These are phyloP conservation scores for Fulmarus glacialis DNA, from an alignment of 2,113 vertebrate species.

Conservation along the genomic window DNA sequence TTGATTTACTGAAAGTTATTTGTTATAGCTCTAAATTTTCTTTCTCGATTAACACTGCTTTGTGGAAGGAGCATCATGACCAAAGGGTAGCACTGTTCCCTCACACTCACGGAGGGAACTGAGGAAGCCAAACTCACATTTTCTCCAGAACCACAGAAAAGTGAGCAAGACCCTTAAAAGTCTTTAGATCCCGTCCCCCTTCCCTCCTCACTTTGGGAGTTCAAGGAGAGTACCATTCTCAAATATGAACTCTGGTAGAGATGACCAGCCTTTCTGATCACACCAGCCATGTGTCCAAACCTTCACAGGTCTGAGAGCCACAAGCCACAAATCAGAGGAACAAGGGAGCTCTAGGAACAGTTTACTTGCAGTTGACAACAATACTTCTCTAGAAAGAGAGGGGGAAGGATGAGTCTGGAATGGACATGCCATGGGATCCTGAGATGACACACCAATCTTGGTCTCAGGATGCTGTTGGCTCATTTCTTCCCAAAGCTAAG, in stretches of 20 bases:
- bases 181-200: not conserved
- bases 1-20: not conserved
- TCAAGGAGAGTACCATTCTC: not conserved
- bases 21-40: not conserved
- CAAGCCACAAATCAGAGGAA: not conserved
- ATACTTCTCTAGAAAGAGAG: not conserved
- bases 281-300: not conserved
- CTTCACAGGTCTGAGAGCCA: not conserved
- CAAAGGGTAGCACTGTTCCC: not conserved
- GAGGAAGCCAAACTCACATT: not conserved
- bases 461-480: not conserved
- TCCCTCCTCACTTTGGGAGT: not conserved
- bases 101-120: not conserved
- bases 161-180: not conserved
- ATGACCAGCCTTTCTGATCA: not conserved
- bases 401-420: not conserved
- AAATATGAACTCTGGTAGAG: not conserved
- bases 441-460: slow-evolving; percentile 6
- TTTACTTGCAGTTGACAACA: not conserved
- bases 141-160: not conserved
- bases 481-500: not conserved
- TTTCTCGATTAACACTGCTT: not conserved
- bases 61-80: not conserved
- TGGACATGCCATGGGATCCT: not conserved
- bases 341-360: not conserved